These are phyloP conservation scores for Epizoanthus illoricatus DNA, from an alignment of 92 coral and sea anemone genomes.

Conservation along the genomic window DNA sequence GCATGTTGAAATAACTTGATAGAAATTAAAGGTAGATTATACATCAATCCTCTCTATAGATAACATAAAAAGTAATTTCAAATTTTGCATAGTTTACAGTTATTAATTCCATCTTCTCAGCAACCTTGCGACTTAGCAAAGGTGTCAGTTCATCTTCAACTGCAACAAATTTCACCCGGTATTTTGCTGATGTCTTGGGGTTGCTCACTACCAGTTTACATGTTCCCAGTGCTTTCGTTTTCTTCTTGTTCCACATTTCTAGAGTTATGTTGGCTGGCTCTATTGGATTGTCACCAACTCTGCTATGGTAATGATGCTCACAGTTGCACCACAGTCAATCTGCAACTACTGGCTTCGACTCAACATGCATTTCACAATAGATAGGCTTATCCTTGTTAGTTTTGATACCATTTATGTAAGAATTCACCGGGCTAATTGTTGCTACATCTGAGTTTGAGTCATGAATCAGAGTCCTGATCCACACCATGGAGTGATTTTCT, in stretches of 20 bases:
- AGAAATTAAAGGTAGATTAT: too few relatives aligned
- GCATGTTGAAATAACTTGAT: too few relatives aligned
- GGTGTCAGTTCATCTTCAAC: slow-evolving; percentile 8
- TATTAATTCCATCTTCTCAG: slow-evolving; percentile 31
- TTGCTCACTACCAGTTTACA: slow-evolving; percentile 1
- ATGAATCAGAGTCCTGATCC: slow-evolving; percentile 16
- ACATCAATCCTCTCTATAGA: too few relatives aligned
- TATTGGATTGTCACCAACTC: neutral
- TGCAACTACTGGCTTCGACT: slow-evolving; percentile 17
- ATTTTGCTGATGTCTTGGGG: slow-evolving; percentile 9
- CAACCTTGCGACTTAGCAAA: slow-evolving; percentile 21
- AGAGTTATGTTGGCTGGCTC: slow-evolving; percentile 20
- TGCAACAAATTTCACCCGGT: slow-evolving; percentile 16
- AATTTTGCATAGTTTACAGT: slow-evolving; percentile 34
- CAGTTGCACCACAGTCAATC: slow-evolving; percentile 37
- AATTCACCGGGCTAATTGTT: slow-evolving; percentile 22
- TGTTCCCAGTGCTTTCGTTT: slow-evolving; percentile 4
- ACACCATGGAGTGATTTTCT: slow-evolving; percentile 4
- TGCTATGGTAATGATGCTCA: slow-evolving; percentile 12
- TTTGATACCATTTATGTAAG: slow-evolving; percentile 28
- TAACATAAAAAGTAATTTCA: too few relatives aligned
- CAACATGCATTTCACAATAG: slow-evolving; percentile 28
- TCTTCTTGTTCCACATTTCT: slow-evolving; percentile 19
- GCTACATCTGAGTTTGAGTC: slow-evolving; percentile 40
- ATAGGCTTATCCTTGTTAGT: neutral